Evolutionary conservation across 2,113 vertebrate genomes (phyloP).

Genomic region (Rousettus leschenaultii): DNA sequence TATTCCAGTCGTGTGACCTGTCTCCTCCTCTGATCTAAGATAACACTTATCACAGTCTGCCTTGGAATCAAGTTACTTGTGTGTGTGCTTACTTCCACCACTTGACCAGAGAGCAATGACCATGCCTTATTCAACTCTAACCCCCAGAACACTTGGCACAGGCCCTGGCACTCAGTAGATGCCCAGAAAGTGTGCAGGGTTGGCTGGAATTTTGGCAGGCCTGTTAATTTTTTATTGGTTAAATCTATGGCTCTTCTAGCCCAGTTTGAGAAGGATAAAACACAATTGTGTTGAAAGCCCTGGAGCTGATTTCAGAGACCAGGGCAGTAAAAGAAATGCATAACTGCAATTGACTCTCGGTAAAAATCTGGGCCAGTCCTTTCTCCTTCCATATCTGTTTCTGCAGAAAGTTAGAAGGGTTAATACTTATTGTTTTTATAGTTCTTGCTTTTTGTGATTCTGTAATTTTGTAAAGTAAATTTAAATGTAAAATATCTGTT

Average conservation of each 20-base stretch:
- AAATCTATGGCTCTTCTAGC: not conserved
- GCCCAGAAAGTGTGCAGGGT: conserved; percentile 34
- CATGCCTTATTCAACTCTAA: conserved; percentile 20
- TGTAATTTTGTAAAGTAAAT: not conserved
- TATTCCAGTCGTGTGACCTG: conserved; percentile 75
- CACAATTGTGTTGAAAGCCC: not conserved
- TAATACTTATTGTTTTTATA: not conserved
- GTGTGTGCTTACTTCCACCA: conserved; percentile 51
- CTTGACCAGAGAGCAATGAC: not conserved
- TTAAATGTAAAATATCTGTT: not conserved
- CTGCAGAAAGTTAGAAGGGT: not conserved
- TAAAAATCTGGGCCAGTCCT: not conserved
- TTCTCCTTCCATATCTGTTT: not conserved
- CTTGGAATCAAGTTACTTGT: conserved; percentile 54
- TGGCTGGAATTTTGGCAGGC: conserved; percentile 27
- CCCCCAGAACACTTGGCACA: conserved; percentile 38
- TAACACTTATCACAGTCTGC: conserved; percentile 64
- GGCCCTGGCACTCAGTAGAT: not conserved
- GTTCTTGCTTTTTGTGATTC: not conserved
- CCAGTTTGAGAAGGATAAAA: not conserved
- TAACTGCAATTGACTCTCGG: not conserved
- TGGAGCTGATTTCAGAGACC: conserved; percentile 17
- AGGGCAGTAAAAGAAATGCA: not conserved
- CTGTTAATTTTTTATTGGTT: conserved; percentile 13
- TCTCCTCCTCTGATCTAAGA: conserved; percentile 70